Base-by-base conservation (phyloP, 2,113 vertebrate genomes). In the Panthera tigris region DNA sequence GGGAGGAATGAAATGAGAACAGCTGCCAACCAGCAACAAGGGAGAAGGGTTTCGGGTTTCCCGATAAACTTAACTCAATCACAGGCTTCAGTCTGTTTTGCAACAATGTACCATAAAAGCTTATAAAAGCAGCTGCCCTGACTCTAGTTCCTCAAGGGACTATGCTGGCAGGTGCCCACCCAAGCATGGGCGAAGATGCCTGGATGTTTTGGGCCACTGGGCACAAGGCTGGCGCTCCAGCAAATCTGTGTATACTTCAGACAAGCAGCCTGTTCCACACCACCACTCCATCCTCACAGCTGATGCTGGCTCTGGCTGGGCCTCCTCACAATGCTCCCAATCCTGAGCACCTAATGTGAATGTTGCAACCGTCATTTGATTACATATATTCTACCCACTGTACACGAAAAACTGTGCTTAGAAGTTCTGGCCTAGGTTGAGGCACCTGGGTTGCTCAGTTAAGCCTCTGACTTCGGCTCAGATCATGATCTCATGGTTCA, bases 11-110 rank as follows among this genome's bases (percentile, higher is more conserved):
- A 97, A 97, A 95, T 73, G 31, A 94, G 48, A 91, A 76, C 31
- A 94, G 86, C 33, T 89, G 55, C 29, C 48, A 89, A 36, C 36
- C 21, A 80, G 57, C 55, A 96, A 90, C n/a, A 90, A 96, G 31
- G 52, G 23, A 87, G n/a, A 97, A 81, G 29, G 48, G 73, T 88
- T 97, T 94, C 41, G 19, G 66, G 61, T 78, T 96, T 97, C 89
- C 41, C 0, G 9, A 89, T 71, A 95, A 91, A 92, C 74, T 95
- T 86, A 96, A 82, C 15, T 90, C 84, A 90, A 45, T 81, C 83
- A 97, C 27, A 73, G 69, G n/a, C 10, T 94, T 81, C 94, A 95
- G 87, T 71, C 48, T 92, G 73, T 94, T 96, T 96, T 97, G 50
- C 66, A 95, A 96, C 69, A 88, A 87, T 45, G 61, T 61, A 96